Evolutionary conservation across 2,113 vertebrate species (phyloP).

Genomic region (Triplophysa dalaica): DNA sequence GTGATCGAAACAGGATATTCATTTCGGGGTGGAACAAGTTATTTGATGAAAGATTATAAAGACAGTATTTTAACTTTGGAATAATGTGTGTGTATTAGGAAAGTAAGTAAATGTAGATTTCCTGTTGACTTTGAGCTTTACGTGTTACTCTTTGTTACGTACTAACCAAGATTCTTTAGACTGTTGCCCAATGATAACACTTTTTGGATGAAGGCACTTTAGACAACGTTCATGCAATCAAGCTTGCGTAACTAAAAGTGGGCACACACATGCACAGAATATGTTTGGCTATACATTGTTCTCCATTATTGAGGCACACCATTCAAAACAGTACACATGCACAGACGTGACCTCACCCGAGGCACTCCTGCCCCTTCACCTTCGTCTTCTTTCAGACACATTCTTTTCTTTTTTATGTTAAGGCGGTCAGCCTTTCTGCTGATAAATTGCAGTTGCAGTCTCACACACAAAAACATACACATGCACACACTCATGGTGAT

Average conservation of each 20-base stretch:
- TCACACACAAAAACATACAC: not conserved
- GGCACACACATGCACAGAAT: not conserved
- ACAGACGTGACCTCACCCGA: not conserved
- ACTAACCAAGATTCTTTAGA: too few relatives aligned
- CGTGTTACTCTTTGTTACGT: too few relatives aligned
- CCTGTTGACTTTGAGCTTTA: too few relatives aligned
- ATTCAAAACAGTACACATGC: not conserved
- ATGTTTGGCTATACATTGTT: not conserved
- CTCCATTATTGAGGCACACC: not conserved
- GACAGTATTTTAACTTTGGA: too few relatives aligned
- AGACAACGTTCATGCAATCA: not conserved
- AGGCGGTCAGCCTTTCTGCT: not conserved
- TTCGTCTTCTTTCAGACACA: conserved; percentile 26
- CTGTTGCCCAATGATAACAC: too few relatives aligned
- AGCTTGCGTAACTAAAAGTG: not conserved
- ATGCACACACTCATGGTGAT: conserved; percentile 7
- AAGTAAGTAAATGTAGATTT: too few relatives aligned
- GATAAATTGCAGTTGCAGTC: conserved; percentile 3
- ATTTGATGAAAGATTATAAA: too few relatives aligned
- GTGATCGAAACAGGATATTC: too few relatives aligned
- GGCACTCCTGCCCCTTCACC: not conserved
- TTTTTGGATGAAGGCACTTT: not conserved
- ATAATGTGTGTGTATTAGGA: too few relatives aligned
- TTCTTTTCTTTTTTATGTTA: not conserved
- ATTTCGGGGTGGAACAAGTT: too few relatives aligned